These are phyloP conservation scores for Zaprionus obscuricornis DNA, from an alignment of 2,888 invertebrate genomes.

Conservation along the genomic window DNA sequence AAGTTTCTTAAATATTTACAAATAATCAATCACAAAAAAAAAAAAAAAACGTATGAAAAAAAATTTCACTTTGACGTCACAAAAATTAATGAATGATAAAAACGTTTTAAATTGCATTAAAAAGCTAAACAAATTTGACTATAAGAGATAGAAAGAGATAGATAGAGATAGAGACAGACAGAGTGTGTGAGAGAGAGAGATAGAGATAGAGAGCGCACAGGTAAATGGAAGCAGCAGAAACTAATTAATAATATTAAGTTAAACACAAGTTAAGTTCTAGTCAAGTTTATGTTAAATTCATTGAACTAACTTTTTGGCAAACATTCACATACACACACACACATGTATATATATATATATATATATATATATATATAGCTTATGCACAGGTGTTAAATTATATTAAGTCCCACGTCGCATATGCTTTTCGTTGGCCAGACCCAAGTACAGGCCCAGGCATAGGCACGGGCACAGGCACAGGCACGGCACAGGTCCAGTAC, in stretches of 20 bases:
- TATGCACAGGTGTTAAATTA: constrained; percentile 30
- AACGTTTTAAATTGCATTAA: constrained; percentile 17
- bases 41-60: too few species aligned
- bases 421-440: constrained; percentile 38
- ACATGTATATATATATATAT: too few species aligned
- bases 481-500: too few species aligned
- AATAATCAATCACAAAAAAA: constrained; percentile 51
- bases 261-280: constrained; percentile 35
- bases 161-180: too few species aligned
- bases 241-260: constrained; percentile 66
- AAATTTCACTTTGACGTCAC: constrained; percentile 42
- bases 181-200: too few species aligned
- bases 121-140: constrained; percentile 31
- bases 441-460: too few species aligned
- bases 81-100: constrained; percentile 2
- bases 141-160: too few species aligned
- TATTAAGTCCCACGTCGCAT: constrained; percentile 43
- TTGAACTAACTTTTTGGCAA: constrained; percentile 29
- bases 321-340: too few species aligned
- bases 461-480: too few species aligned
- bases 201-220: too few species aligned
- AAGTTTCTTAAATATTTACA: constrained; percentile 57
- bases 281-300: constrained; percentile 30
- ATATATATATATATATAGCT: too few species aligned
- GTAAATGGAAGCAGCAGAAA: constrained; percentile 13